Base-by-base conservation (phyloP, 1,140 invertebrate species). In the Caenorhabditis inopinata region DNA sequence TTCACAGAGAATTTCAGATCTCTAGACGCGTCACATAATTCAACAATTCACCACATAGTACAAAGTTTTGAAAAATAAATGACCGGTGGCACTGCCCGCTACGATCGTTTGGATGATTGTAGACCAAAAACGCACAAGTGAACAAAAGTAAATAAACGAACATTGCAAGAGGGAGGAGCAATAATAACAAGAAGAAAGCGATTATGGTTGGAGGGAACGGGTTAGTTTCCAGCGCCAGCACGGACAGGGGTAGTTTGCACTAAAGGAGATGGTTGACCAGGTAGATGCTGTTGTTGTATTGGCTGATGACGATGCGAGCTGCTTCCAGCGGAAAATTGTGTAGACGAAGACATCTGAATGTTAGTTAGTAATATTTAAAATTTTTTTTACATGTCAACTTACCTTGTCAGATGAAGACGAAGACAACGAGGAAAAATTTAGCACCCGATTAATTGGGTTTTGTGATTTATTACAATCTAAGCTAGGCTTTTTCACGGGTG, bases 191-290 rank as follows among this genome's bases (percentile, higher is more conserved):
- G 53, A 32, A 62, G 18, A 51, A 25, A 51, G 9, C 11, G 49
- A 9, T 25, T 32, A 32, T 4, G 16, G 29, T n/a, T 32, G 53
- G 35, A 68, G 18, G 21, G 12, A 0, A 42, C 5, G 12, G 1
- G 11, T 16, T 68, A 68, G n/a, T 18, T 68, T 38, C 58, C 58
- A 42, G 58, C 58, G n/a, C 58, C 58, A 68, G 58, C 58, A 5
- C 58, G 29, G 32, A 68, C 25, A 11, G 58, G 58, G 4, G 58
- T 68, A 11, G 29, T 68, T 38, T 68, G 58, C 12, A 68, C 58
- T 9, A 68, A 9, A 16, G 58, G 58, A 23, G 58, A 68, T 21
- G 58, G 58, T 38, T 68, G 58, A 9, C 11, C 38, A 6, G 58
- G 58, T 0, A 68, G 5, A 18, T 68, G n/a, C n/a, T n/a, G 58